Percentiles rank a stretch among this genome's conserved stretches.
Evolutionary conservation across 92 coral and sea anemone genomes (phyloP).

Genomic region (Parazoanthus atlanticus): DNA sequence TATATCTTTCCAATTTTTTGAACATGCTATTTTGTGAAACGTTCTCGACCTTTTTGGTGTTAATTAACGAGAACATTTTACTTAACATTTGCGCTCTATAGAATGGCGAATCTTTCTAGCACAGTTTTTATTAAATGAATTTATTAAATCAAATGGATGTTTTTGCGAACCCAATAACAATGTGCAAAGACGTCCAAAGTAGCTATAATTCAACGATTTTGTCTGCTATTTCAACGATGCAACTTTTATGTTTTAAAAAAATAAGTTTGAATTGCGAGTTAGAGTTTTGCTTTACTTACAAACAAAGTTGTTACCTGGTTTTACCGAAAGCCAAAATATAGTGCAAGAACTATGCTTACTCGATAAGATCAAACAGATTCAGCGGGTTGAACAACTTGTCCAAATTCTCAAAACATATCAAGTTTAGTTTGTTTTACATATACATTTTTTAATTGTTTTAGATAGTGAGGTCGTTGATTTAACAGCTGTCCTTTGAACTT

Average conservation of each 20-base stretch:
- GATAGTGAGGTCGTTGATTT: not conserved
- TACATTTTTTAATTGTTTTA: too few relatives aligned
- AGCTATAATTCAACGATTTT: not conserved
- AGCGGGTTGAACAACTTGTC: not conserved
- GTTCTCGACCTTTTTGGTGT: not conserved
- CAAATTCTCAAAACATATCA: too few relatives aligned
- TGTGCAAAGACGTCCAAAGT: not conserved
- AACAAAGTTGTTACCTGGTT: not conserved
- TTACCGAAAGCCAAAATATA: not conserved
- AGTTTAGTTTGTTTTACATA: not conserved
- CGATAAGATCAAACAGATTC: not conserved
- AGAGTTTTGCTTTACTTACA: not conserved
- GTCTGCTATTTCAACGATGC: not conserved
- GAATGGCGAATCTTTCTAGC: not conserved
- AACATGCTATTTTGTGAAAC: not conserved
- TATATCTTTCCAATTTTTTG: not conserved
- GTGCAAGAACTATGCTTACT: not conserved
- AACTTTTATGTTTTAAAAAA: not conserved
- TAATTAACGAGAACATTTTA: too few relatives aligned
- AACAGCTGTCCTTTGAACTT: not conserved
- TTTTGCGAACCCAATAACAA: too few relatives aligned
- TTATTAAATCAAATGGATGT: not conserved
- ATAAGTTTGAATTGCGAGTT: not conserved
- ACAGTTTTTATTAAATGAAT: not conserved
- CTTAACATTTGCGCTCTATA: not conserved